A percentile compares a stretch with the other conserved stretches of the same genome.
These are phyloP conservation scores for Bombus fervidus DNA, from an alignment of 1,140 invertebrate species.

Conservation along the genomic window DNA sequence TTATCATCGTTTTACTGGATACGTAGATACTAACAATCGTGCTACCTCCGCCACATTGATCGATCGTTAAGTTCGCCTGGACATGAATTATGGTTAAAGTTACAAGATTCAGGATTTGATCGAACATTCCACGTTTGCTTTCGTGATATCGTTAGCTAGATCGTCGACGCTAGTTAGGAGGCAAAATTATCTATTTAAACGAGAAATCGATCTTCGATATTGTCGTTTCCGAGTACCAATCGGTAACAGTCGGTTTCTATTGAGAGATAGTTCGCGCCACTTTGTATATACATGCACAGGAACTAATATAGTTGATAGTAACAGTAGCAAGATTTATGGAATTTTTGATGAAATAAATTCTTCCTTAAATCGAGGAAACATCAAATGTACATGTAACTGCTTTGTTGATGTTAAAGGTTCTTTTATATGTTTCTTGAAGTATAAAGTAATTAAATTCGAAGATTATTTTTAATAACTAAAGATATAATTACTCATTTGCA, in stretches of 20 bases:
- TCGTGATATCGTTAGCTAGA: constrained; percentile 28
- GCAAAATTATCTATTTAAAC: constrained; percentile 25
- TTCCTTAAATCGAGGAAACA: not conserved
- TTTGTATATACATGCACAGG: not conserved
- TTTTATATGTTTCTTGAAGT: no score
- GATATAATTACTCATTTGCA: no score
- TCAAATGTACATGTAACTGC: not conserved
- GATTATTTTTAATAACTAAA: no score
- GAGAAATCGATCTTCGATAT: constrained; percentile 22
- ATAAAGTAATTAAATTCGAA: no score
- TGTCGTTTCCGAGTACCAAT: constrained; percentile 14
- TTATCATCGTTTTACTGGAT: constrained; percentile 23
- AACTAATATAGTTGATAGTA: not conserved
- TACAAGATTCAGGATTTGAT: constrained; percentile 39
- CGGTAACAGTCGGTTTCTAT: not conserved
- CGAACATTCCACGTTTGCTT: constrained; percentile 3
- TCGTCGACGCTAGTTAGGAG: constrained; percentile 19
- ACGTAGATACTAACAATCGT: not conserved
- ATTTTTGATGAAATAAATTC: not conserved
- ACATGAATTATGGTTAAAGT: constrained; percentile 54
- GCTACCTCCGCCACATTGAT: constrained; percentile 28
- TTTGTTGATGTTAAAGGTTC: no score
- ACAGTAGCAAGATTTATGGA: not conserved
- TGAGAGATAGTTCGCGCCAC: not conserved
- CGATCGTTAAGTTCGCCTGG: constrained; percentile 29